phyloP scores from a whole-genome alignment of 2,797 vertebrate genomes.

The Myoxocephalus aenaeus region DNA sequence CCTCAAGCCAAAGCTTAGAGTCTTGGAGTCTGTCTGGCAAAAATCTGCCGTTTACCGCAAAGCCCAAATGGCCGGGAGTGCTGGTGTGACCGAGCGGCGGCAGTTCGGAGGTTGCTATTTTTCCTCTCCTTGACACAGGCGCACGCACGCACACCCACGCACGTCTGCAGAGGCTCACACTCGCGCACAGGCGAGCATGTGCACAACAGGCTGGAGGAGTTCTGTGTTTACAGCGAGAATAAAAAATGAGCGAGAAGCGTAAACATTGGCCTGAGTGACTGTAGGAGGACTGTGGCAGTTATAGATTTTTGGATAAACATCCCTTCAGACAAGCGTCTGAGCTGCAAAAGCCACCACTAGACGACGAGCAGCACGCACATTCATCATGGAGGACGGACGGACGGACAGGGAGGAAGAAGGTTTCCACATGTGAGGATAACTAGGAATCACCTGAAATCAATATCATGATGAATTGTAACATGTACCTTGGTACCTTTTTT shows the following conservation, averaged over 20 bases:
- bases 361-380: slow-evolving; percentile 29
- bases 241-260: slow-evolving; percentile 65
- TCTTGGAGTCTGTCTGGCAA: slow-evolving; percentile 40
- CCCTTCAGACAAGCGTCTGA: slow-evolving; percentile 58
- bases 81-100: slow-evolving; percentile 30
- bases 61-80: slow-evolving; percentile 55
- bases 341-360: slow-evolving; percentile 27
- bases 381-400: slow-evolving; percentile 40
- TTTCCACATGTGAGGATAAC: slow-evolving; percentile 20
- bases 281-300: slow-evolving; percentile 63
- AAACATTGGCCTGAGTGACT: slow-evolving; percentile 69
- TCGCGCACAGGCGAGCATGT: slow-evolving; percentile 20
- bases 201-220: slow-evolving; percentile 40
- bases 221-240: slow-evolving; percentile 68
- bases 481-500: not conserved
- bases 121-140: slow-evolving; percentile 44
- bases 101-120: slow-evolving; percentile 45
- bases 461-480: slow-evolving; percentile 14
- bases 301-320: slow-evolving; percentile 73
- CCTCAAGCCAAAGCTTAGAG: slow-evolving; percentile 32
- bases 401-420: not conserved
- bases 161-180: slow-evolving; percentile 34
- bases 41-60: slow-evolving; percentile 29
- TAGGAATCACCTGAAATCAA: not conserved
- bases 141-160: slow-evolving; percentile 18